These are phyloP conservation scores for Mycteria americana DNA, from an alignment of 2,797 vertebrate species.

Conservation along the genomic window DNA sequence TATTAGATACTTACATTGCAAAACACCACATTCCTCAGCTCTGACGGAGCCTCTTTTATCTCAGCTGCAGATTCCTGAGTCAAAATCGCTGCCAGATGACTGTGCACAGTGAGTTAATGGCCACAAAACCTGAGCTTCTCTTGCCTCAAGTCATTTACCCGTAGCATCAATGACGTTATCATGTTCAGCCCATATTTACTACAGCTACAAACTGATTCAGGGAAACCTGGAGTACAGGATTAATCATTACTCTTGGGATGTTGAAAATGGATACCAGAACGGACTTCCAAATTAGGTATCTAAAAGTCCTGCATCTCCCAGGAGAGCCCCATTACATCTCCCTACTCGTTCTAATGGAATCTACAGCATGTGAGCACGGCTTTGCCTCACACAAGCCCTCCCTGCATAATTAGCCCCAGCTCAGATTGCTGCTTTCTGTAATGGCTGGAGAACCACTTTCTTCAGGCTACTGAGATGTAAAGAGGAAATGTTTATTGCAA, in stretches of 20 bases:
- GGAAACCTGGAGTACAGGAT: slow-evolving; percentile 45
- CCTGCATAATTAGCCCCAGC: slow-evolving; percentile 41
- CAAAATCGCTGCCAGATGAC: background rate
- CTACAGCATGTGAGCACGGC: background rate
- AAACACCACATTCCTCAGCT: slow-evolving; percentile 50
- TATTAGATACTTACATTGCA: slow-evolving; percentile 19
- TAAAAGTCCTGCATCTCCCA: slow-evolving; percentile 62
- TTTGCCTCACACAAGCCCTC: slow-evolving; percentile 41
- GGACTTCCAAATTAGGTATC: slow-evolving; percentile 72
- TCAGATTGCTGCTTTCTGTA: slow-evolving; percentile 35
- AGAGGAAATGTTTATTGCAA: slow-evolving; percentile 34
- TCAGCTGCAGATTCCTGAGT: slow-evolving; percentile 40
- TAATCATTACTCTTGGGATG: slow-evolving; percentile 57
- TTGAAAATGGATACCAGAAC: slow-evolving; percentile 59
- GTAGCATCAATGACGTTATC: slow-evolving; percentile 3
- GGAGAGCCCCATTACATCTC: slow-evolving; percentile 49
- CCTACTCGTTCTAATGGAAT: slow-evolving; percentile 52
- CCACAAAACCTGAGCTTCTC: background rate
- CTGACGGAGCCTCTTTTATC: slow-evolving; percentile 52
- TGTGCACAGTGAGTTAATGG: slow-evolving; percentile 4
- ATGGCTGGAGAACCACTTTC: slow-evolving; percentile 44
- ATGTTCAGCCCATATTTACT: slow-evolving; percentile 43
- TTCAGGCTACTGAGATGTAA: slow-evolving; percentile 24
- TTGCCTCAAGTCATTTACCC: slow-evolving; percentile 18
- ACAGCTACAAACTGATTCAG: slow-evolving; percentile 60